phyloP scores from a whole-genome alignment of 2,888 invertebrate species.

The Hermaeophaga mercurialis region DNA sequence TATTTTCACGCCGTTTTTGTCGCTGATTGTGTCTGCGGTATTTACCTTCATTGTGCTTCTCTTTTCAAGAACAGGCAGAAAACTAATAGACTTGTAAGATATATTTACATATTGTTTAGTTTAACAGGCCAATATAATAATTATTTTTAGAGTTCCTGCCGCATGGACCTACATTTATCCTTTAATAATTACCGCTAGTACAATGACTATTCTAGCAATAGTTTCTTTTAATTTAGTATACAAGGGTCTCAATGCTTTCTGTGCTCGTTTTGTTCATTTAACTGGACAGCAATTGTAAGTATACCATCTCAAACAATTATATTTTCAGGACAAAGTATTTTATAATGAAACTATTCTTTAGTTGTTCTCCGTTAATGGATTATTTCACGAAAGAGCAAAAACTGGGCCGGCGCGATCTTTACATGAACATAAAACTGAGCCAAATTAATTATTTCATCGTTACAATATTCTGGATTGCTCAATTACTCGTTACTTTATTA shows the following conservation, averaged over 20 bases:
- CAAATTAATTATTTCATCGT: constrained; percentile 31
- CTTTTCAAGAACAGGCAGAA: constrained; percentile 38
- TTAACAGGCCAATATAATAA: too few species aligned
- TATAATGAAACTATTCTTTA: too few species aligned
- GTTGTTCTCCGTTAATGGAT: constrained; percentile 43
- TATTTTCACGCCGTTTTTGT: constrained; percentile 43
- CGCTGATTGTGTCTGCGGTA: constrained; percentile 43
- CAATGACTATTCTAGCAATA: constrained; percentile 36
- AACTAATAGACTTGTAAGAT: constrained; percentile 42
- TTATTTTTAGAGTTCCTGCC: constrained; percentile 40
- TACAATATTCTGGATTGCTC: constrained; percentile 41
- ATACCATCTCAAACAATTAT: neutral
- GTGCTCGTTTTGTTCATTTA: constrained; percentile 40
- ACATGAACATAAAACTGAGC: constrained; percentile 26
- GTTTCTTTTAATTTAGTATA: constrained; percentile 27
- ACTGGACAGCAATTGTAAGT: constrained; percentile 41
- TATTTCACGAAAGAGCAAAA: constrained; percentile 42
- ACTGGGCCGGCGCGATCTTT: constrained; percentile 24
- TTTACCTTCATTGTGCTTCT: constrained; percentile 33
- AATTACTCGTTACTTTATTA: constrained; percentile 38
- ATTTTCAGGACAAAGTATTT: too few species aligned
- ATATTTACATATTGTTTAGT: too few species aligned
- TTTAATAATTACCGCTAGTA: constrained; percentile 33
- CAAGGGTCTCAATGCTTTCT: constrained; percentile 43
- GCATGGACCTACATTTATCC: constrained; percentile 48